Evolutionary conservation across 1,140 invertebrate species (phyloP), one percentile per base, ranked within the genome.

Genomic region (Leptinotarsa undecemlineata): DNA sequence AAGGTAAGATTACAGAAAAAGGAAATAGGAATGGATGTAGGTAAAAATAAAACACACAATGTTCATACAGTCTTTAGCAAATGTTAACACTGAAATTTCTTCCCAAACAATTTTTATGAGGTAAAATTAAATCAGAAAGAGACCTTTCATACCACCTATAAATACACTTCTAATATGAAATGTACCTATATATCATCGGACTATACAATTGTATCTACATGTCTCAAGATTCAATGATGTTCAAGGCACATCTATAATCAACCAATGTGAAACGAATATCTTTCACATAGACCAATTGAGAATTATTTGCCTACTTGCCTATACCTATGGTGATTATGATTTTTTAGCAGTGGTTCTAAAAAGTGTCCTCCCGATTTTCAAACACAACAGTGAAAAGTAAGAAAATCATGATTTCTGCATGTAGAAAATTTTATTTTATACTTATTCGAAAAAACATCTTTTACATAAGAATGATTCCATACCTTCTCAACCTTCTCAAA

Each of bases 401-500:
- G 64, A 69, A 68, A 76, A 76, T 72, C 48, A 72, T 75, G 8
- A 42, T 62, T 51, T 57, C 51, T 17, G 51, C 51, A 57, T 5
- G 33, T 6, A 57, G 51, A 51, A 23, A 42, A 60, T 48, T 76
- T 78, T 76, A 78, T 75, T 77, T 11, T n/a, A 67, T 23, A n/a
- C 57, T 19, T 26, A 15, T 48, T 51, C 33, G 21, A 33, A 11
- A 67, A 23, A 33, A n/a, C 17, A 33, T 67, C 26, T 67, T 23
- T 17, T n/a, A 19, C 64, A 67, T 2, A 5, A 6, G n/a, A 57
- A 57, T 14, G 4, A 84, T 14, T 85, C 91, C 91, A 91, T 92
- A 98, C 95, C 93, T 97, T 97, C 92, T 99, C 98, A 47, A 99
- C 98, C 86, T 93, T 95, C 86, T 99, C 98, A 90, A 95, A 99